Base-by-base conservation (phyloP, 2,113 vertebrate species). In the Holacanthus passer region DNA sequence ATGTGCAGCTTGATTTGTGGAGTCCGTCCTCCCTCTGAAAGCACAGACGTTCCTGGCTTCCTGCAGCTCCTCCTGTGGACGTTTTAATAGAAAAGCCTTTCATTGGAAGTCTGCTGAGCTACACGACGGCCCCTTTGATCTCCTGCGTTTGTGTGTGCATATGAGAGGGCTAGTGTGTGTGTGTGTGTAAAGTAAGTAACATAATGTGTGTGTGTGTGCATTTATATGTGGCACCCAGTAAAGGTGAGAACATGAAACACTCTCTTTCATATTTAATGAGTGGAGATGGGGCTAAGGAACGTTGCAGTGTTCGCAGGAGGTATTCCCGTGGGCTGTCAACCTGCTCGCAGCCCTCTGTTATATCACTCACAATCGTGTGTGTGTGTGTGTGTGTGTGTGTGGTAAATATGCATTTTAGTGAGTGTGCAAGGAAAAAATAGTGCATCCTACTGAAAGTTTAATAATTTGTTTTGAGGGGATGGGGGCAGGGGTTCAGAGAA, bases 201-300 rank as follows among this genome's bases (percentile, higher is more conserved):
- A 35, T 79, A 56, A 65, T 72, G 64, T 86, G 74, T 55, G 77
- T 53, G 55, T 72, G 35, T 81, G 31, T 65, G 69, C 17, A 20
- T 50, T 27, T 62, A 29, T 67, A 77, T 59, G 78, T 39, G 24
- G 35, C 22, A 52, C 65, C 76, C 82, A 64, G 76, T 72, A 81
- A 74, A 91, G 86, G 89, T 92, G 92, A 89, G 82, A 87, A 81
- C 85, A 90, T 84, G 88, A 89, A 90, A 92, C 82, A 60, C 43
- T 80, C 67, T 77, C 90, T 75, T 92, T 90, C 77, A 92, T 94
- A 85, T 90, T 91, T 92, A 93, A 92, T 92, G 89, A 93, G 79
- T 79, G 91, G 77, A 93, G 88, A 88, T 84, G 81, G 77, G 88
- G 63, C 77, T 73, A 53, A 83, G 84, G 63, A 76, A 90, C 64